These are phyloP conservation scores for Tipula helvola DNA, from an alignment of 2,888 invertebrate genomes.

Conservation along the genomic window DNA sequence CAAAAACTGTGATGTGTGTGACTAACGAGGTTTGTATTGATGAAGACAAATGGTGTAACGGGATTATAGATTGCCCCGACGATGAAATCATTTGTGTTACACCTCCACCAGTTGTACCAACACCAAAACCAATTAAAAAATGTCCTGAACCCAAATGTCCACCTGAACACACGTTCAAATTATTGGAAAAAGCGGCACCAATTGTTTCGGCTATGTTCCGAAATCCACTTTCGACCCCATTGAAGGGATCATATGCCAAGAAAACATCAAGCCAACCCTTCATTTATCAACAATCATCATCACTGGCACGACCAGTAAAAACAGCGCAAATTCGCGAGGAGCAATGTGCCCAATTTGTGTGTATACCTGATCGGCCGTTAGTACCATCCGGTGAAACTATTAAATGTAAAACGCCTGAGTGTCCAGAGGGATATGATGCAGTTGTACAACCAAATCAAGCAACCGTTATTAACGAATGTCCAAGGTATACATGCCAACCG, in stretches of 20 bases:
- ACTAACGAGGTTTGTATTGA: slow-evolving; percentile 62
- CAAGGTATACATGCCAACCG: slow-evolving; percentile 49
- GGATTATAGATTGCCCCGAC: slow-evolving; percentile 67
- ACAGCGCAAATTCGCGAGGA: slow-evolving; percentile 15
- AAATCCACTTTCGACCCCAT: not conserved
- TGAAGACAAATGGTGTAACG: slow-evolving; percentile 65
- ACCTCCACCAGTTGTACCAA: slow-evolving; percentile 15
- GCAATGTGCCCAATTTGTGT: slow-evolving; percentile 32
- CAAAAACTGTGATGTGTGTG: slow-evolving; percentile 53
- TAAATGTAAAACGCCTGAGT: slow-evolving; percentile 37
- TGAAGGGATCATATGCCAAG: slow-evolving; percentile 22
- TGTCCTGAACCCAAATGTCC: slow-evolving; percentile 40
- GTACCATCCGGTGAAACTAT: not conserved
- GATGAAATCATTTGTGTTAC: slow-evolving; percentile 57
- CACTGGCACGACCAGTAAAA: slow-evolving; percentile 19
- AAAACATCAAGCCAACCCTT: slow-evolving; percentile 21
- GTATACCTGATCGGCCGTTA: slow-evolving; percentile 26
- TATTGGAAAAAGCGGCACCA: slow-evolving; percentile 28
- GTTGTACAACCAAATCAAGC: slow-evolving; percentile 35
- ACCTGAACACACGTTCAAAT: slow-evolving; percentile 37
- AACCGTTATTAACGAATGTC: slow-evolving; percentile 36
- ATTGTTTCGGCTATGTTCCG: slow-evolving; percentile 38
- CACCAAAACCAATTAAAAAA: slow-evolving; percentile 21
- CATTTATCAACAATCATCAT: slow-evolving; percentile 21
- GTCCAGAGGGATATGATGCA: slow-evolving; percentile 47